Percentiles rank a stretch among this genome's conserved stretches.
These are phyloP conservation scores for Vanacampus margaritifer DNA, from an alignment of 2,113 vertebrate species.

Conservation along the genomic window DNA sequence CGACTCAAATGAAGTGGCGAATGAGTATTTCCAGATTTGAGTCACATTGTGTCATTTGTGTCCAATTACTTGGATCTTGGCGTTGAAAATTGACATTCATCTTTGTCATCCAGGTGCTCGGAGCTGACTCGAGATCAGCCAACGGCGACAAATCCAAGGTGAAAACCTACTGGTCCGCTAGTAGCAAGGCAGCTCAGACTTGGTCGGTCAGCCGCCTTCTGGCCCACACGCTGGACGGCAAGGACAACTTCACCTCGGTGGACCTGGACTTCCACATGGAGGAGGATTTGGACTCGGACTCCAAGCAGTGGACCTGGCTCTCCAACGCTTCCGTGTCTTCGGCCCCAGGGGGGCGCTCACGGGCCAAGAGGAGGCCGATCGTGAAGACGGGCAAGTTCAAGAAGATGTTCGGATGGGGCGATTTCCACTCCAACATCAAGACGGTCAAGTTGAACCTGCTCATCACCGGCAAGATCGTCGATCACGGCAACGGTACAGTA, in stretches of 20 bases:
- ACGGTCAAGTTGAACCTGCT: slow-evolving; percentile 95
- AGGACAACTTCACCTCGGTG: slow-evolving; percentile 85
- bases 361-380: slow-evolving; percentile 85
- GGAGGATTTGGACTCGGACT: slow-evolving; percentile 83
- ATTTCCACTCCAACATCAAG: slow-evolving; percentile 98
- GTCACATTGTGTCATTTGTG: no score
- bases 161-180: slow-evolving; percentile 88
- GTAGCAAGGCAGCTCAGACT: slow-evolving; percentile 73
- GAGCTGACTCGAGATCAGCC: slow-evolving; percentile 77
- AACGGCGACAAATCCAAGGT: slow-evolving; percentile 82
- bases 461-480: slow-evolving; percentile 97
- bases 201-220: slow-evolving; percentile 89
- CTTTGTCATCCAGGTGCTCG: slow-evolving; percentile 45
- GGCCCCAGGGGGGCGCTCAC: slow-evolving; percentile 80
- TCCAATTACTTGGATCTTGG: not conserved
- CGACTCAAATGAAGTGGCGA: no score
- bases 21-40: no score
- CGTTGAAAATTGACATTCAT: not conserved
- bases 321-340: slow-evolving; percentile 84
- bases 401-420: slow-evolving; percentile 99
- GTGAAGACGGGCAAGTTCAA: slow-evolving; percentile 97
- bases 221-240: slow-evolving; percentile 83
- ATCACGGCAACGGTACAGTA: slow-evolving; percentile 86
- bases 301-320: slow-evolving; percentile 91
- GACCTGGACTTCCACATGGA: slow-evolving; percentile 81